phyloP scores from a whole-genome alignment of 2,888 invertebrate species.

The Drosophila vallismaia region DNA sequence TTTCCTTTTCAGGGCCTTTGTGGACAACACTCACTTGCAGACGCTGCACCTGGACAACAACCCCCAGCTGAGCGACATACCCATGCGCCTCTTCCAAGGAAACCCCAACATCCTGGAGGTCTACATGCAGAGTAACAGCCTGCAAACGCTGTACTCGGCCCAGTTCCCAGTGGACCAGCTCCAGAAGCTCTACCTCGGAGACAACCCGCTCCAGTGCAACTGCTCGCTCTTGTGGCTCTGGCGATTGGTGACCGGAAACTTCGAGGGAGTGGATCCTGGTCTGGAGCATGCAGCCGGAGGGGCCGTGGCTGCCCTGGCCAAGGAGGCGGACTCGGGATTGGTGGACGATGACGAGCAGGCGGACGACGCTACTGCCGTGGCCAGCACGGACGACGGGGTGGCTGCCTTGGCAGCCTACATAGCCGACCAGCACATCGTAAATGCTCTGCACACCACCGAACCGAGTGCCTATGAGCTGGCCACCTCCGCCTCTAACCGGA shows the following conservation, averaged over 20 bases:
- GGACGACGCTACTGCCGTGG: conserved; percentile 53
- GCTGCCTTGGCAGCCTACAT: conserved; percentile 75
- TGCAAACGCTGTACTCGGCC: conserved; percentile 90
- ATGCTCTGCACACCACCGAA: conserved; percentile 67
- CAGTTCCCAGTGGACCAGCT: conserved; percentile 93
- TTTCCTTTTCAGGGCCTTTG: conserved; percentile 87
- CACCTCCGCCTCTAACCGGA: conserved; percentile 53
- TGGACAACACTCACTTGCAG: conserved; percentile 93
- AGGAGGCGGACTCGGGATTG: conserved; percentile 49
- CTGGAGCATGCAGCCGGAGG: conserved; percentile 68
- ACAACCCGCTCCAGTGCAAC: conserved; percentile 93
- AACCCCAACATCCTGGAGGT: conserved; percentile 91
- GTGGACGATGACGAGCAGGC: conserved; percentile 40
- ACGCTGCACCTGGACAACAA: conserved; percentile 91
- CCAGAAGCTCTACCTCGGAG: conserved; percentile 89
- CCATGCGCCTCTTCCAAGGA: conserved; percentile 92
- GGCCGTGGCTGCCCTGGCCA: conserved; percentile 77
- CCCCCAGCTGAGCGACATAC: conserved; percentile 88
- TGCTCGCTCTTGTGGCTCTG: conserved; percentile 94
- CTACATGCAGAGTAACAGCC: conserved; percentile 90
- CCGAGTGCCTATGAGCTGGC: conserved; percentile 59
- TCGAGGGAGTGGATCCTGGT: conserved; percentile 68
- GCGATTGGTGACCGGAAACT: conserved; percentile 86
- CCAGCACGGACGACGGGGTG: conserved; percentile 62
- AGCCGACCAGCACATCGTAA: conserved; percentile 74